A percentile compares a stretch with the other conserved stretches of the same genome.
phyloP scores from a whole-genome alignment of 2,113 vertebrate species.

The Notarius lentiginosus region DNA sequence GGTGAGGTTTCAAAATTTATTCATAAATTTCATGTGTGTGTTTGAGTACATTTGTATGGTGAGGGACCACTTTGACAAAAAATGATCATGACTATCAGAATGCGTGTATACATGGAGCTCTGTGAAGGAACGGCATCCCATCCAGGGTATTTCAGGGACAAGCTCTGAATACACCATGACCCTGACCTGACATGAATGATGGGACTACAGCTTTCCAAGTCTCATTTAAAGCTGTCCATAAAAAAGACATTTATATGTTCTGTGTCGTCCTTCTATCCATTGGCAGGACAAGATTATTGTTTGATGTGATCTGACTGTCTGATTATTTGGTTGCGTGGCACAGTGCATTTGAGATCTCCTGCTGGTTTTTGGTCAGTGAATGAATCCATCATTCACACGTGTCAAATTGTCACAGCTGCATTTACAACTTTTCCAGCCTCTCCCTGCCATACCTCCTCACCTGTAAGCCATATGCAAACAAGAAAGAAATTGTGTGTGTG shows the following conservation, averaged over 20 bases:
- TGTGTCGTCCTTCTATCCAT: background rate
- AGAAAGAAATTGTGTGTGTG: background rate
- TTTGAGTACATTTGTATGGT: background rate
- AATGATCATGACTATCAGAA: background rate
- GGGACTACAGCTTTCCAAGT: background rate
- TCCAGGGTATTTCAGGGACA: background rate
- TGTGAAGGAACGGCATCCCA: background rate
- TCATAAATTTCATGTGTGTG: background rate
- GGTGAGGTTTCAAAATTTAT: background rate
- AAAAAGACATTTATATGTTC: background rate
- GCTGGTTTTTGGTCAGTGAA: conserved; percentile 13
- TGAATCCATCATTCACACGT: background rate
- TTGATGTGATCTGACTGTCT: conserved; percentile 9
- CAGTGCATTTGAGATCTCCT: conserved; percentile 30
- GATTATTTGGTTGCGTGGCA: conserved; percentile 32
- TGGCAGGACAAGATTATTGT: background rate
- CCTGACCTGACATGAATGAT: background rate
- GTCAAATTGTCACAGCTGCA: conserved; percentile 29
- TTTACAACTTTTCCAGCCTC: conserved; percentile 18
- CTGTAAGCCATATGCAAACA: background rate
- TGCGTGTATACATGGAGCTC: background rate
- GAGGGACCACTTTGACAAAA: background rate
- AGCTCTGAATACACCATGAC: background rate
- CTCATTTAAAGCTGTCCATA: background rate
- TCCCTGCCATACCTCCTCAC: background rate